Evolutionary conservation across 64 coral and sea anemone species (phyloP), one percentile per base, ranked within the genome.

Genomic region (Stylophora pistillata): DNA sequence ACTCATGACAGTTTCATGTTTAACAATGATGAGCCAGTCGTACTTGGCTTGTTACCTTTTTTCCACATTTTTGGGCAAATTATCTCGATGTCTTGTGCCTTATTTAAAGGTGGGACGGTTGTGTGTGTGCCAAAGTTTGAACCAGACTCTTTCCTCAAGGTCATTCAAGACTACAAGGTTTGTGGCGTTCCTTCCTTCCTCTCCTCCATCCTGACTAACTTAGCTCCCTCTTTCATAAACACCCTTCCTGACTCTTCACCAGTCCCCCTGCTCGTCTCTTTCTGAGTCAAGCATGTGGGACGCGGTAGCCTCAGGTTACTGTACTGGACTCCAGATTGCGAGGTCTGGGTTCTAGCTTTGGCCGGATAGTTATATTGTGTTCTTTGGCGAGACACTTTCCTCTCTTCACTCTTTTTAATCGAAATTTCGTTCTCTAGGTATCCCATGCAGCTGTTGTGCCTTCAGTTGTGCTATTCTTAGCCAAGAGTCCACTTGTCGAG

Each of bases 131-230:
- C 72, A 64, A 88, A 83, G 54, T 95, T 91, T 85, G 85, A 88
- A 18, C 85, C 94, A 25, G 89, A 88, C 54, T 53, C 79, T 9
- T 77, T 95, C 76, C 72, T 95, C 7, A 91, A 85, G 87, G 58
- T 57, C 30, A 88, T 95, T 47, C 94, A 95, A 66, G 85, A 91
- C 9, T 34, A 88, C 5, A 95, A 95, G 94, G 94, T 95, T 72
- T 23, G 83, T 59, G 9, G 1, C 28, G 41, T 68, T 20, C 23
- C 9, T 68, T 27, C 12, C 64, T 68, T 68, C 12, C 64, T 64
- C 21, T 64, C 61, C 6, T 64, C 6, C 17, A 21, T 64, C 17
- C 61, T 64, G 6, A 9, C 18, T 64, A 21, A 21, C 64, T 28
- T 68, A 11, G 5, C 26, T 68, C 7, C 5, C 25, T 68, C 0